Percentiles rank a stretch among this genome's conserved stretches.
phyloP scores from a whole-genome alignment of 2,888 invertebrate species.

The Marronus borbonicus region DNA sequence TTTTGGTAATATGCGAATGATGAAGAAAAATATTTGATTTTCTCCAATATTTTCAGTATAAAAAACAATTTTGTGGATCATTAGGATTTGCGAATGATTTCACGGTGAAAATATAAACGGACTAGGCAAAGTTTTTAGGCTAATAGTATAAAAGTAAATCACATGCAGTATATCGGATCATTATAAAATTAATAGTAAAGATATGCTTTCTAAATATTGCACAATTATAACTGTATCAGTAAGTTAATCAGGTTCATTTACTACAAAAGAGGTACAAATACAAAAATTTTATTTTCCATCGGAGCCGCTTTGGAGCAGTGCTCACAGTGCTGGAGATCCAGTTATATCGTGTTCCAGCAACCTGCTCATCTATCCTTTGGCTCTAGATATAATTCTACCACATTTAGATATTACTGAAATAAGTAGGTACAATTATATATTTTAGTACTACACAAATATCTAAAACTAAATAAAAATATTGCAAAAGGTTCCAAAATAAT shows the following conservation, averaged over 20 bases:
- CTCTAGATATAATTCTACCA: conserved; percentile 1
- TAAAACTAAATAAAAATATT: conserved; percentile 32
- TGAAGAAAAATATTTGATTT: neutral
- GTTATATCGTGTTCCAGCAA: neutral
- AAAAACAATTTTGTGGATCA: neutral
- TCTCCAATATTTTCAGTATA: conserved; percentile 13
- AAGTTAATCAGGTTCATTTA: conserved; percentile 7
- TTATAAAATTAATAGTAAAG: conserved; percentile 20
- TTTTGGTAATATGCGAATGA: too few species aligned
- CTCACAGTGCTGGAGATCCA: neutral
- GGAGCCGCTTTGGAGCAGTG: neutral
- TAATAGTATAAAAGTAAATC: neutral
- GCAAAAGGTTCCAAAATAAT: conserved; percentile 24
- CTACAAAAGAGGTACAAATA: conserved; percentile 27
- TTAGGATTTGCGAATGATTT: neutral
- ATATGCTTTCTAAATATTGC: conserved; percentile 39
- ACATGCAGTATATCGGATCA: neutral
- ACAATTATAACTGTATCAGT: neutral
- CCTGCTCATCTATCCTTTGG: neutral
- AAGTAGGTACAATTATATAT: conserved; percentile 36
- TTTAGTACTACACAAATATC: conserved; percentile 32
- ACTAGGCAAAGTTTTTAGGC: too few species aligned
- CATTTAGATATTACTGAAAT: conserved; percentile 29
- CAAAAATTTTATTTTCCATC: conserved; percentile 10
- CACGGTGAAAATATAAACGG: conserved; percentile 5